phyloP scores from a whole-genome alignment of 2,113 vertebrate genomes.

The Myxocyprinus asiaticus region DNA sequence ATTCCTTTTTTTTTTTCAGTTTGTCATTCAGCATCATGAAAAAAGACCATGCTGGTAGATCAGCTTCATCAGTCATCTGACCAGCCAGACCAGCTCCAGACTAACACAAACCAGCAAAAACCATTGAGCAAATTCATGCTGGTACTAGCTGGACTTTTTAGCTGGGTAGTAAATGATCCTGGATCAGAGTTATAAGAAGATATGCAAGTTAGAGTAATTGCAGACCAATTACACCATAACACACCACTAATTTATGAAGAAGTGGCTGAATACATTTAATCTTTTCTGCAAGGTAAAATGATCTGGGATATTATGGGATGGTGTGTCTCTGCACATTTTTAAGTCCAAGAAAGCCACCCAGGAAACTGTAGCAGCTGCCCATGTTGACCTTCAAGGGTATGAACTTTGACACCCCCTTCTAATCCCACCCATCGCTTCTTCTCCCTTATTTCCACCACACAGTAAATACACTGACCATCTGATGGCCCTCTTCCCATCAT shows the following conservation, averaged over 20 bases:
- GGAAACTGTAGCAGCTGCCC: slow-evolving; percentile 10
- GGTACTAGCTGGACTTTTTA: too few species aligned
- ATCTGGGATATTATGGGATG: slow-evolving; percentile 7
- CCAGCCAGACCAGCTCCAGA: too few species aligned
- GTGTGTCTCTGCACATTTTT: slow-evolving; percentile 1
- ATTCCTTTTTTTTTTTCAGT: too few species aligned
- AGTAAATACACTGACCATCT: not conserved
- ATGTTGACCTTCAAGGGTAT: slow-evolving; percentile 20
- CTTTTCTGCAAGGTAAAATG: not conserved
- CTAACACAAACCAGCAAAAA: too few species aligned
- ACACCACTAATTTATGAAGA: not conserved
- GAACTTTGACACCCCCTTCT: slow-evolving; percentile 7
- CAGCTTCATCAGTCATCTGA: too few species aligned
- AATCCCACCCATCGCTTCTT: slow-evolving; percentile 4
- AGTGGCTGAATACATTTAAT: not conserved
- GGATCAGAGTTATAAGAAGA: too few species aligned
- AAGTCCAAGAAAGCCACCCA: not conserved
- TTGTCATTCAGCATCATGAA: too few species aligned
- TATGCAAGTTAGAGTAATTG: too few species aligned
- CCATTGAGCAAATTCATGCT: too few species aligned
- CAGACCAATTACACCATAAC: too few species aligned
- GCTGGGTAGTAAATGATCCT: too few species aligned
- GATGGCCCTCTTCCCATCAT: slow-evolving; percentile 31
- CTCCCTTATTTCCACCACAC: not conserved
- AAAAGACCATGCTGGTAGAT: too few species aligned